Conservation (phyloP, 2,113 vertebrate genomes). For the Forbesichthys agassizii region DNA sequence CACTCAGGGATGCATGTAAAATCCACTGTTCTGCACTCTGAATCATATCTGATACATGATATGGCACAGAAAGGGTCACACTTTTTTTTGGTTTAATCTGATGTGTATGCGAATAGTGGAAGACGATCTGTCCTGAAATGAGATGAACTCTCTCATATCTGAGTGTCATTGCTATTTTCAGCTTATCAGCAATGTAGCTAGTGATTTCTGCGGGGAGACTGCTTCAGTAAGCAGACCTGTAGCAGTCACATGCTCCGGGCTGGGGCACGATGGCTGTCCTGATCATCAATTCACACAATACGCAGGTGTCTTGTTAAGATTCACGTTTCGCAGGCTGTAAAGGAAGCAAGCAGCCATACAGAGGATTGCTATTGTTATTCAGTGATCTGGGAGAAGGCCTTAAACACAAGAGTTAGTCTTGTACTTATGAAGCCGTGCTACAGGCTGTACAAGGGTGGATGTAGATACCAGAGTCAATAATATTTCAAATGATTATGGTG, state of each 20-base stretch:
- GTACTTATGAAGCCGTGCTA: too few relatives aligned
- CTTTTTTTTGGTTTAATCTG: slow-evolving; percentile 21
- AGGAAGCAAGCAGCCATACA: too few relatives aligned
- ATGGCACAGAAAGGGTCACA: slow-evolving; percentile 60
- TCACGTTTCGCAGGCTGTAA: background rate
- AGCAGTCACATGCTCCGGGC: slow-evolving; percentile 56
- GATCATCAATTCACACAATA: slow-evolving; percentile 54
- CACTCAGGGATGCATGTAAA: slow-evolving; percentile 49
- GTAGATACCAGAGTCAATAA: background rate
- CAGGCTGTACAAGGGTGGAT: too few relatives aligned
- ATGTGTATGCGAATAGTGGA: background rate
- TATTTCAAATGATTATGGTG: background rate
- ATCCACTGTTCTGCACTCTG: slow-evolving; percentile 50
- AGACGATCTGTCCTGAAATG: slow-evolving; percentile 11
- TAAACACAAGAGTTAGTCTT: too few relatives aligned
- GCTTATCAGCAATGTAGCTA: slow-evolving; percentile 54
- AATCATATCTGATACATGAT: slow-evolving; percentile 63
- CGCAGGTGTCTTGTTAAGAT: slow-evolving; percentile 43
- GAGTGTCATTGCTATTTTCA: slow-evolving; percentile 41
- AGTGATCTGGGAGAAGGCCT: too few relatives aligned
- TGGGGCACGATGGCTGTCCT: slow-evolving; percentile 50
- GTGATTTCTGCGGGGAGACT: slow-evolving; percentile 49
- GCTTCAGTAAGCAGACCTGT: slow-evolving; percentile 65
- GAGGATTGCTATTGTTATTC: background rate
- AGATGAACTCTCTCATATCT: slow-evolving; percentile 40